A percentile compares a stretch with the other conserved stretches of the same genome.
Evolutionary conservation across 2,113 vertebrate species (phyloP).

Genomic region (Perccottus glenii): DNA sequence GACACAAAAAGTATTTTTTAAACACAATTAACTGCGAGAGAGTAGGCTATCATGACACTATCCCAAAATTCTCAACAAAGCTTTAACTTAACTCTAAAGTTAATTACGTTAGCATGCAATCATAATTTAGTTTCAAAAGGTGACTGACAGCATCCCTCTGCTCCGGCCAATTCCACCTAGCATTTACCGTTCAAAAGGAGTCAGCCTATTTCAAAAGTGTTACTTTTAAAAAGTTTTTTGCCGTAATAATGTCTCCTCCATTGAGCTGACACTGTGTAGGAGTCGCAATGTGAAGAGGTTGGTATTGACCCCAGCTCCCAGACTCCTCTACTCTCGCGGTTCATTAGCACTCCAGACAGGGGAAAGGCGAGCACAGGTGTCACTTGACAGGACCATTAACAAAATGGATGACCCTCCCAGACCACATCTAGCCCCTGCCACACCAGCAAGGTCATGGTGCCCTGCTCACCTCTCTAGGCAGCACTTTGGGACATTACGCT

Average conservation of each 20-base stretch:
- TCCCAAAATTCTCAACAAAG: too few species aligned
- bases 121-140: not conserved
- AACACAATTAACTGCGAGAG: too few species aligned
- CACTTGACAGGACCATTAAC: slow-evolving; percentile 85
- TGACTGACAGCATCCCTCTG: not conserved
- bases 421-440: slow-evolving; percentile 66
- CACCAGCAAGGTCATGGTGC: slow-evolving; percentile 76
- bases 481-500: slow-evolving; percentile 43
- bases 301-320: slow-evolving; percentile 71
- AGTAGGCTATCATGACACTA: too few species aligned
- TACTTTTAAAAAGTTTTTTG: slow-evolving; percentile 42
- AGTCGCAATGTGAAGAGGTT: slow-evolving; percentile 37
- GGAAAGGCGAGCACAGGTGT: slow-evolving; percentile 82
- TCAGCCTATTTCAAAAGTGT: slow-evolving; percentile 39
- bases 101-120: too few species aligned
- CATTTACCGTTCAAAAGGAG: slow-evolving; percentile 18
- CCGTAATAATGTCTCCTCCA: slow-evolving; percentile 57
- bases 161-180: not conserved
- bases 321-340: slow-evolving; percentile 72
- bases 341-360: slow-evolving; percentile 83
- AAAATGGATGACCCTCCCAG: slow-evolving; percentile 79
- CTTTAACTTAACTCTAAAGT: too few species aligned
- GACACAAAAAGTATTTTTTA: too few species aligned
- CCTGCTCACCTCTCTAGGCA: slow-evolving; percentile 59
- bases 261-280: slow-evolving; percentile 63